Conservation (phyloP, 2,888 invertebrate species). For the Agonopterix subpropinquella region DNA sequence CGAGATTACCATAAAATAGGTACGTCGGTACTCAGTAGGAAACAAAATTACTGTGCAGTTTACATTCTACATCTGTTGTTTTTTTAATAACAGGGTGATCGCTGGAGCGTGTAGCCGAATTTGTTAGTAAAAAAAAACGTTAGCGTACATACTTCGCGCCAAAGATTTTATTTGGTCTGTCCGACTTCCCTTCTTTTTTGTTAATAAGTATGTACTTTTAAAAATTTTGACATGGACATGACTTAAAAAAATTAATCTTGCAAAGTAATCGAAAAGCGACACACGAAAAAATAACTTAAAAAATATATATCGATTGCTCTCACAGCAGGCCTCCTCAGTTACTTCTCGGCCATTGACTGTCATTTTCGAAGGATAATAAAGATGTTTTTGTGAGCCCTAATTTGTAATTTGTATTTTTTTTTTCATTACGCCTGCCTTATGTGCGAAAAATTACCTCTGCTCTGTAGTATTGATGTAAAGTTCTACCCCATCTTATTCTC, state of each 20-base stretch:
- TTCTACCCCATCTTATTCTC: no score
- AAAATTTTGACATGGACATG: conserved; percentile 1
- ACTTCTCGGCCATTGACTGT: conserved; percentile 19
- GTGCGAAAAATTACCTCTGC: neutral
- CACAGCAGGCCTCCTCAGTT: conserved; percentile 30
- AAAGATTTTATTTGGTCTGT: no score
- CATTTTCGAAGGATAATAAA: conserved; percentile 31
- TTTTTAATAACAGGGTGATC: conserved; percentile 30
- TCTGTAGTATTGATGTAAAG: no score
- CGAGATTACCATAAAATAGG: conserved; percentile 29
- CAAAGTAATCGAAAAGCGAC: conserved; percentile 23
- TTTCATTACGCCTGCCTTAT: conserved; percentile 15
- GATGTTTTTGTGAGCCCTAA: conserved; percentile 28
- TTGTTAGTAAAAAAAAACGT: conserved; percentile 12
- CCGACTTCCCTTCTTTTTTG: conserved; percentile 2
- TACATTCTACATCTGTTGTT: conserved; percentile 3
- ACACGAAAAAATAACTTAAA: conserved; percentile 21
- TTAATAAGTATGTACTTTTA: neutral
- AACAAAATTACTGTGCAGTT: conserved; percentile 4
- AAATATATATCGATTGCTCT: conserved; percentile 36
- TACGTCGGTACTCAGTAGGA: neutral
- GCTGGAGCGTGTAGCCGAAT: conserved; percentile 26
- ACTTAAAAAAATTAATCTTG: conserved; percentile 7
- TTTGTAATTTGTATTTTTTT: conserved; percentile 22
- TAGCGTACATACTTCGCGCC: neutral